Base-by-base conservation (phyloP, 1,140 invertebrate species). In the Magallana ariakensis region DNA sequence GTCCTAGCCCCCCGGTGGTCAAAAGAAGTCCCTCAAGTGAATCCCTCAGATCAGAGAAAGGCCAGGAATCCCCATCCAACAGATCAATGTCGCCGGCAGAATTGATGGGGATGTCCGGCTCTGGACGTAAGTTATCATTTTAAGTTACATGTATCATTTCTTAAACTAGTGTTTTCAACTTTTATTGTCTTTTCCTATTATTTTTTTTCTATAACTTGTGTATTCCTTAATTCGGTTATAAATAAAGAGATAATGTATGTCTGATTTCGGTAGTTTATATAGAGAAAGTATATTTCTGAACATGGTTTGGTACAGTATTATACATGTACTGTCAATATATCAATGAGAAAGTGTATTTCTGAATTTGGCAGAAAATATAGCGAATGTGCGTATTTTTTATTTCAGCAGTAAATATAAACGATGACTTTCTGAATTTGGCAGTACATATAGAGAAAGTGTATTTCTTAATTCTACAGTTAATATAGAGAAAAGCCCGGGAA, bases 51-150 rank as follows among this genome's bases (percentile, higher is more conserved):
- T 19, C 66, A 75, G 66, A 75, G 66, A 22, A 11, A 11, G 33
- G 13, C 11, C 5, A 13, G 62, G 19, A 70, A 13, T 11, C 54
- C 19, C 26, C 54, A 62, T 62, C 7, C 46, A 10, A 7, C 19
- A 10, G 33, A 26, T 62, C 46, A 22, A 54, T n/a, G 58, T 62
- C 85, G 10, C n/a, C 85, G 13, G 54, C 70, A n/a, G 85, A 85
- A 46, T 85, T 85, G 19, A 85, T 88, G 83, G 83, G 87, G 15
- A 85, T 88, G 84, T 22, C 46, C n/a, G 83, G 53, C 22, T 13
- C 9, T 13, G 66, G 66, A 11, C 33, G 66, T 75, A 33, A 26
- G 66, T 4, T 46, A n/a, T n/a, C n/a, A n/a, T n/a, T n/a, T n/a
- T n/a, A n/a, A n/a, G n/a, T n/a, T n/a, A n/a, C n/a, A n/a, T n/a